These are phyloP conservation scores for Hirundichthys speculiger DNA, from an alignment of 2,113 vertebrate genomes.

Conservation along the genomic window DNA sequence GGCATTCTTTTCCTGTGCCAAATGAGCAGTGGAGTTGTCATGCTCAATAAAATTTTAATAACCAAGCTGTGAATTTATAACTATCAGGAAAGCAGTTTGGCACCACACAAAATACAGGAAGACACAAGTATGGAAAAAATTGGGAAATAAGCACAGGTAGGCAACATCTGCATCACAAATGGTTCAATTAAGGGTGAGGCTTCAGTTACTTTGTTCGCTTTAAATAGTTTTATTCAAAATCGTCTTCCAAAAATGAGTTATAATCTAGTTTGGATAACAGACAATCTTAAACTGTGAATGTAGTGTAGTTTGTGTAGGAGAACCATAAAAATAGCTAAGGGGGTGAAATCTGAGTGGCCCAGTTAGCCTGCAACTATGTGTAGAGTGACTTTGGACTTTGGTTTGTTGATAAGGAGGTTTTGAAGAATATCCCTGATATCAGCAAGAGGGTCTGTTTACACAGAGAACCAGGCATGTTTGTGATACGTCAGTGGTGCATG, in stretches of 20 bases:
- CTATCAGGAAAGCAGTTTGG: conserved; percentile 33
- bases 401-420: conserved; percentile 26
- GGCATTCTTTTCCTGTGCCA: conserved; percentile 4
- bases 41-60: conserved; percentile 50
- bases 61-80: conserved; percentile 40
- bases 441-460: conserved; percentile 17
- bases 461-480: conserved; percentile 18
- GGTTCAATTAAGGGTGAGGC: no score
- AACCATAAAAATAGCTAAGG: neutral
- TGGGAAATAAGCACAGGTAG: no score
- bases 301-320: neutral
- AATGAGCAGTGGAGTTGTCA: conserved; percentile 23
- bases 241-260: no score
- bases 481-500: neutral
- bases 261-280: no score
- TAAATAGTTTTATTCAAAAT: no score
- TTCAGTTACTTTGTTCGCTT: no score
- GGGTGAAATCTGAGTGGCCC: conserved; percentile 9
- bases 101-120: conserved; percentile 25
- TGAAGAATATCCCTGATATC: conserved; percentile 25
- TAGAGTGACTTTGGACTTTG: conserved; percentile 41
- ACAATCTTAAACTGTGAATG: neutral
- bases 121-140: no score
- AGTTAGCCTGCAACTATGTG: conserved; percentile 1
- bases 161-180: no score